Conservation (phyloP, 2,113 vertebrate genomes). For the Mandrillus leucophaeus region DNA sequence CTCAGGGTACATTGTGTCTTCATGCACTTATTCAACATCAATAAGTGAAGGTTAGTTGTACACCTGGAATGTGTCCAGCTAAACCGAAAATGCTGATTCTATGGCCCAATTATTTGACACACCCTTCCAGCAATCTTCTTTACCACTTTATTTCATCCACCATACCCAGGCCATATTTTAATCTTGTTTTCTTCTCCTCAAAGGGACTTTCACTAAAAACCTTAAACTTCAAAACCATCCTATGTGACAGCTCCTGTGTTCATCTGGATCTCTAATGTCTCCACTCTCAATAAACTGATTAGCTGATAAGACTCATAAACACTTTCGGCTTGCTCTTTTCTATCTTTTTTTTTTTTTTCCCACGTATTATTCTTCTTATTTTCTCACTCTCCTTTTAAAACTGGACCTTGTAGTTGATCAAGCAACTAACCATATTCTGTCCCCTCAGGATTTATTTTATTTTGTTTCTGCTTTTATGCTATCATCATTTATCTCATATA, state of each 20-base stretch:
- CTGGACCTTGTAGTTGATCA: background rate
- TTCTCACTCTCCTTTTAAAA: background rate
- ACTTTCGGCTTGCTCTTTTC: background rate
- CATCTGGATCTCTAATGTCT: background rate
- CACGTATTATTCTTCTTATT: background rate
- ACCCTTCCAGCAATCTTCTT: background rate
- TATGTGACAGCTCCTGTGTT: background rate
- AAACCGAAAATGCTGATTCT: background rate
- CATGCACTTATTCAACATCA: background rate
- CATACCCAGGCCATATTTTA: background rate
- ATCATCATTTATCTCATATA: background rate
- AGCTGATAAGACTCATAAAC: background rate
- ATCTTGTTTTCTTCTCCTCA: background rate
- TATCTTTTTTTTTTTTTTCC: background rate
- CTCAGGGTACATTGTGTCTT: background rate
- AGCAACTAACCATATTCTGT: background rate
- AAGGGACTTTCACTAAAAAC: background rate
- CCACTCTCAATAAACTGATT: background rate
- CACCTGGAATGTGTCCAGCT: background rate
- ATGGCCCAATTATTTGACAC: background rate
- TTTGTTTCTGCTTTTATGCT: background rate
- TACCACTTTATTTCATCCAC: background rate
- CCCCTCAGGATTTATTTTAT: background rate
- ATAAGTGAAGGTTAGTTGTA: background rate
- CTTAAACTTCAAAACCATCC: background rate